Evolutionary conservation across 2,113 vertebrate genomes (phyloP), one percentile per base, ranked within the genome.

Genomic region (Forbesichthys papilliferus): DNA sequence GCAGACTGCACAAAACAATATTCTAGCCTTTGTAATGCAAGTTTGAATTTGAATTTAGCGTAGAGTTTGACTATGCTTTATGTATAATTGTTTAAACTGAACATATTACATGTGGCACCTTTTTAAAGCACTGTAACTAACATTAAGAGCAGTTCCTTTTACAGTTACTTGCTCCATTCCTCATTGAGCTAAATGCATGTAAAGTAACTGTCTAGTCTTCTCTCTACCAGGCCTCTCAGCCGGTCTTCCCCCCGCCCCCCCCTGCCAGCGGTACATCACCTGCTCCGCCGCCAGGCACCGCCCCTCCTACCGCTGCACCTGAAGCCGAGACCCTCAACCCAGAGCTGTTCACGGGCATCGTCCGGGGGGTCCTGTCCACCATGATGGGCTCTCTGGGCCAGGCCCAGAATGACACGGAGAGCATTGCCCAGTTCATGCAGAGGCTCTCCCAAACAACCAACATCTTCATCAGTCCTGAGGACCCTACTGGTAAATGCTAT

Each of bases 401-500:
- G 4, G 90, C 92, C 5, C 94, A 95, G 71, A 94, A 93, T 36
- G 94, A 94, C 85, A 95, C 94, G 0, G 96, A 96, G 75, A 97
- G 95, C 79, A 97, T 97, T 0, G 95, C 96, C 1, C 94, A 94
- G 74, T 97, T 97, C 80, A 96, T 97, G 88, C 95, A 96, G 56
- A 92, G 96, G 64, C 93, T 97, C 53, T 96, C 95, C 0, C 94
- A 95, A 60, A 93, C 94, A 36, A 95, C 90, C 88, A 96, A 96
- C 88, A 93, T 97, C 71, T 96, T 96, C 77, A 95, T 95, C 73
- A 86, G 76, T 84, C 94, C 36, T 60, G 95, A 83, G 78, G 95
- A 95, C 5, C 94, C 94, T 2, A 92, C 94, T 0, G 96, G 92
- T 92, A 53, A 70, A 66, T 13, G 48, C 16, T 8, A 20, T 49